These are phyloP conservation scores for Drosophila borborema DNA, from an alignment of 2,888 invertebrate species.

Conservation along the genomic window DNA sequence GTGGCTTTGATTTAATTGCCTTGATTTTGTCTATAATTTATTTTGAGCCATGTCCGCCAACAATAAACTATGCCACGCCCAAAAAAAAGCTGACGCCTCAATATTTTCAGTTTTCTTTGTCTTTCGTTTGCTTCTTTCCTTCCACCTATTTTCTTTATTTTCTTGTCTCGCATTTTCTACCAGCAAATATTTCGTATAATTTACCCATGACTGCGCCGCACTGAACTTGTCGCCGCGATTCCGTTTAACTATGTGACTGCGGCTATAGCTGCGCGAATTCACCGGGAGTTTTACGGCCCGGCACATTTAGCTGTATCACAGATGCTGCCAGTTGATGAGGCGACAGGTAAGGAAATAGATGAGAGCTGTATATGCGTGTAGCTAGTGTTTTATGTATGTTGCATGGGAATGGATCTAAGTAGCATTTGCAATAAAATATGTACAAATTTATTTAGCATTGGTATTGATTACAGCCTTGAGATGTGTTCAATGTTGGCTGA, in stretches of 20 bases:
- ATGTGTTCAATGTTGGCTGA: too few species aligned
- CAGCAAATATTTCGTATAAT: conserved; percentile 44
- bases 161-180: conserved; percentile 4
- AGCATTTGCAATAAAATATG: neutral
- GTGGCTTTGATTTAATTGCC: conserved; percentile 76
- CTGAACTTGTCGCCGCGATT: conserved; percentile 39
- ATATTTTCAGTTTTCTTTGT: conserved; percentile 11
- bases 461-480: too few species aligned
- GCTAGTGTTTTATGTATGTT: neutral
- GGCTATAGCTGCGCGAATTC: neutral
- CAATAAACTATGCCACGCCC: conserved; percentile 22
- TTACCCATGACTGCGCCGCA: conserved; percentile 41
- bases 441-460: neutral
- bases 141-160: neutral
- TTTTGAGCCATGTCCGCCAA: conserved; percentile 49
- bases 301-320: neutral
- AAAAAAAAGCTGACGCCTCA: conserved; percentile 12
- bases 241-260: conserved; percentile 6
- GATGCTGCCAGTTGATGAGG: neutral
- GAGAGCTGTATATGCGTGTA: neutral
- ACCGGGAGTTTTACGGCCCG: conserved; percentile 12
- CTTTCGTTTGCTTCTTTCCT: neutral
- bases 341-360: neutral
- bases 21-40: conserved; percentile 73
- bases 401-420: neutral